Evolutionary conservation across 2,888 invertebrate genomes (phyloP).

Genomic region (Tribolium freemani): DNA sequence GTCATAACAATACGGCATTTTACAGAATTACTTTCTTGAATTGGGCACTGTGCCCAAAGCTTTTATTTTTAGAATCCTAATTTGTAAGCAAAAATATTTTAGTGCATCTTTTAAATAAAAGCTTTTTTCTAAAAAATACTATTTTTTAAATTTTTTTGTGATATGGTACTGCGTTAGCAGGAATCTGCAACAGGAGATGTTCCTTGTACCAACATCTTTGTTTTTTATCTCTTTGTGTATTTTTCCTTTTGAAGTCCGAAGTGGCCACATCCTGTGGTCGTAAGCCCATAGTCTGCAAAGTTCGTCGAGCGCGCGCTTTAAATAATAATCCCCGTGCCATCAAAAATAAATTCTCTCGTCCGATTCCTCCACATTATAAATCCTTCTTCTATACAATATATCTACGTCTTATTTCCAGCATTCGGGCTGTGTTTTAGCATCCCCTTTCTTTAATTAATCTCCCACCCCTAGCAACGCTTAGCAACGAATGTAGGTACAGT

Average conservation of each 20-base stretch:
- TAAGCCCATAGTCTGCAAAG: background rate
- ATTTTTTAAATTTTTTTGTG: too few relatives aligned
- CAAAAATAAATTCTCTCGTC: conserved; percentile 64
- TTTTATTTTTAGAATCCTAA: too few relatives aligned
- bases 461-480: conserved; percentile 66
- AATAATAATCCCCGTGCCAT: conserved; percentile 63
- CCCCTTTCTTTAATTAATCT: conserved; percentile 69
- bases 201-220: too few relatives aligned
- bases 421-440: conserved; percentile 67
- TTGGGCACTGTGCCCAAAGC: too few relatives aligned
- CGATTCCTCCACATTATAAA: conserved; percentile 67
- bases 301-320: background rate
- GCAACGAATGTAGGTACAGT: conserved; percentile 68
- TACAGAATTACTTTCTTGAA: too few relatives aligned
- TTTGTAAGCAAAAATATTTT: too few relatives aligned
- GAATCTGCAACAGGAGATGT: too few relatives aligned
- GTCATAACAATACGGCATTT: too few relatives aligned
- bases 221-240: too few relatives aligned
- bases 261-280: background rate
- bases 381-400: conserved; percentile 68
- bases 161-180: too few relatives aligned
- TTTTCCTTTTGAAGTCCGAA: background rate
- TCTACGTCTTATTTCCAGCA: conserved; percentile 68
- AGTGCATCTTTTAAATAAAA: too few relatives aligned
- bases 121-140: too few relatives aligned